Conservation (phyloP, 1,140 invertebrate species). For the Brachionus koreanus region DNA sequence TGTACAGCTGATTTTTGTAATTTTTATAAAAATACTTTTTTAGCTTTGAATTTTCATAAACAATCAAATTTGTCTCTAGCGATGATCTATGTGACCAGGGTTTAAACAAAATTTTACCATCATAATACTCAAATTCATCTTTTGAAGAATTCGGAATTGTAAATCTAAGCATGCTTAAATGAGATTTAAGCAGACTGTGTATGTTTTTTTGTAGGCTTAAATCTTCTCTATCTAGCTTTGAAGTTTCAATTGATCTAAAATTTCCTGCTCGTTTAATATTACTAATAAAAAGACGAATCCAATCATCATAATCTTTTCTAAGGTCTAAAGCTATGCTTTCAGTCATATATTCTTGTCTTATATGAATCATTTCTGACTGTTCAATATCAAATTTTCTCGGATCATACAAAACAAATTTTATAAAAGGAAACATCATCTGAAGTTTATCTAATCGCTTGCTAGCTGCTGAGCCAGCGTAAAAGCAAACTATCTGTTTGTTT, state of each 20-base stretch:
- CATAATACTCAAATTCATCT: background rate
- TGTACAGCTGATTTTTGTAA: background rate
- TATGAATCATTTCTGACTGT: background rate
- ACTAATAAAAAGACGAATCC: background rate
- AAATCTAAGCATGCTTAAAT: constrained; percentile 1
- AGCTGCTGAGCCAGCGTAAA: background rate
- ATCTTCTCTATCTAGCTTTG: background rate
- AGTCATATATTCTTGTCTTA: background rate
- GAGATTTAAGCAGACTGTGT: background rate
- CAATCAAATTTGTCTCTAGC: background rate
- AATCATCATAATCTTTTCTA: background rate
- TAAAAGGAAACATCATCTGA: background rate
- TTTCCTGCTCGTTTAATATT: background rate
- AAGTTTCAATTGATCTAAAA: background rate
- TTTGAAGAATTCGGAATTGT: background rate
- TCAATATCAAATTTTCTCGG: background rate
- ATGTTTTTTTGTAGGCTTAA: background rate
- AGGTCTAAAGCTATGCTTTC: background rate
- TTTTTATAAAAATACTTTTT: background rate
- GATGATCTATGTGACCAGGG: constrained; percentile 7
- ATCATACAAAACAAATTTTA: background rate
- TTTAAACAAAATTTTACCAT: background rate
- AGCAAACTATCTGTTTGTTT: background rate
- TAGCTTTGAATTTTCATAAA: background rate
- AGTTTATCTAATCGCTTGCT: background rate